Percentiles rank a stretch among this genome's conserved stretches.
These are phyloP conservation scores for Mythimna pallens DNA, from an alignment of 2,888 invertebrate species.

Conservation along the genomic window DNA sequence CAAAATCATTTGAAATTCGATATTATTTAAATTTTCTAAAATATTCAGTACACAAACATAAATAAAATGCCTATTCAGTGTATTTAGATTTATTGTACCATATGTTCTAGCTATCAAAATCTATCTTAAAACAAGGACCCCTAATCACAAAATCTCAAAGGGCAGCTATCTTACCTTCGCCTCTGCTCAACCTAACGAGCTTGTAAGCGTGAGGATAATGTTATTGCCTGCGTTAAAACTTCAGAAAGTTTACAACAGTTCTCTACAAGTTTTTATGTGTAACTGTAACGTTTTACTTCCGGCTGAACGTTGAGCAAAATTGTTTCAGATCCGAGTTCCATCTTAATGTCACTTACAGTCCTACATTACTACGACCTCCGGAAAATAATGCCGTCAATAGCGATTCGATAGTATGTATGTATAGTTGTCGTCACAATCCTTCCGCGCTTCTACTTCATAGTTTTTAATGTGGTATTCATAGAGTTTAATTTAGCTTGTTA, in stretches of 20 bases:
- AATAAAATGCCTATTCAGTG: too few species aligned
- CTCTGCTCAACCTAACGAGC: background rate
- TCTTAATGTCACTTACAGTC: constrained; percentile 31
- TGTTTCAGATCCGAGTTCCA: constrained; percentile 19
- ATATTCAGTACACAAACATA: too few species aligned
- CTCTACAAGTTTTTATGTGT: constrained; percentile 26
- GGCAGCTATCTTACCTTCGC: background rate
- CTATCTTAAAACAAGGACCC: background rate
- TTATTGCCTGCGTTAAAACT: constrained; percentile 11
- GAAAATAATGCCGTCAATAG: constrained; percentile 59
- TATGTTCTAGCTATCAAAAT: background rate
- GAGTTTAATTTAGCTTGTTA: constrained; percentile 37
- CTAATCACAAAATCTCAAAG: background rate
- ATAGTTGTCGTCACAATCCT: constrained; percentile 36
- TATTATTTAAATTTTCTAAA: too few species aligned
- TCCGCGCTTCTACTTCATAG: background rate
- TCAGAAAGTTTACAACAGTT: constrained; percentile 17
- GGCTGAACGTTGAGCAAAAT: constrained; percentile 18
- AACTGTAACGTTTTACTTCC: constrained; percentile 25
- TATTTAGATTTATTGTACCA: background rate
- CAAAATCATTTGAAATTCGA: too few species aligned
- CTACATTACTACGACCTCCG: constrained; percentile 39
- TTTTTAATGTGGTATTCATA: constrained; percentile 19
- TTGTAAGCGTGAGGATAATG: constrained; percentile 16
- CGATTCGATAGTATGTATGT: constrained; percentile 33